These are phyloP conservation scores for Peromyscus maniculatus DNA, from an alignment of 2,113 vertebrate genomes.

Conservation along the genomic window DNA sequence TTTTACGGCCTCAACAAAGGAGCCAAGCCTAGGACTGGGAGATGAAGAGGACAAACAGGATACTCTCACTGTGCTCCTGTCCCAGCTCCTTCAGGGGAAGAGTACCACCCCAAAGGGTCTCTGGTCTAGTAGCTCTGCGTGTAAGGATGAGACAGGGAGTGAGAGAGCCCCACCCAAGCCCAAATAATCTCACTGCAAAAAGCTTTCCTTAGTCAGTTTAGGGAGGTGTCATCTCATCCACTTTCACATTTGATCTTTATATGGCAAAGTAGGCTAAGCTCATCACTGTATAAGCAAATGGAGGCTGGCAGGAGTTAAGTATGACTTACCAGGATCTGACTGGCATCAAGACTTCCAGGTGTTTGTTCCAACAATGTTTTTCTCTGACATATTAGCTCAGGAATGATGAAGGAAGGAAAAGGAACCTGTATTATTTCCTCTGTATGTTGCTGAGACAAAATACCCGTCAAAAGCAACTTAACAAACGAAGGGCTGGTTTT, in stretches of 20 bases:
- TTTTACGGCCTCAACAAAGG: background rate
- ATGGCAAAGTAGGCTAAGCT: background rate
- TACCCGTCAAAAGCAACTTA: background rate
- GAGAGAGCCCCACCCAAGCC: background rate
- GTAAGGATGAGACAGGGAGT: background rate
- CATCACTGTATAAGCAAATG: background rate
- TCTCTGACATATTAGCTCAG: background rate
- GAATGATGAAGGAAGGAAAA: background rate
- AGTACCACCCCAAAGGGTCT: background rate
- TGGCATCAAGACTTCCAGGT: background rate
- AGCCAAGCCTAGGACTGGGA: background rate
- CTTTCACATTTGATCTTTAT: background rate
- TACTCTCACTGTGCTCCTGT: background rate
- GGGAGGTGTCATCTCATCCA: background rate
- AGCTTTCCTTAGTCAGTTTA: background rate
- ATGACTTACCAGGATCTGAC: background rate
- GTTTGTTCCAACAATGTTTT: background rate
- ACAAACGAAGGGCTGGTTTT: background rate
- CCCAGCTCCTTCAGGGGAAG: background rate
- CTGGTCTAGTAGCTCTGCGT: background rate
- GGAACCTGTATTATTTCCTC: background rate
- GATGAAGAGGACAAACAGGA: background rate
- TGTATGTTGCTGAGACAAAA: background rate
- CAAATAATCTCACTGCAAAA: background rate
- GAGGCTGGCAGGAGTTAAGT: background rate